Base-by-base conservation (phyloP, 35 echinoderm and acorn worm genomes). In the Lytechinus variegatus region DNA sequence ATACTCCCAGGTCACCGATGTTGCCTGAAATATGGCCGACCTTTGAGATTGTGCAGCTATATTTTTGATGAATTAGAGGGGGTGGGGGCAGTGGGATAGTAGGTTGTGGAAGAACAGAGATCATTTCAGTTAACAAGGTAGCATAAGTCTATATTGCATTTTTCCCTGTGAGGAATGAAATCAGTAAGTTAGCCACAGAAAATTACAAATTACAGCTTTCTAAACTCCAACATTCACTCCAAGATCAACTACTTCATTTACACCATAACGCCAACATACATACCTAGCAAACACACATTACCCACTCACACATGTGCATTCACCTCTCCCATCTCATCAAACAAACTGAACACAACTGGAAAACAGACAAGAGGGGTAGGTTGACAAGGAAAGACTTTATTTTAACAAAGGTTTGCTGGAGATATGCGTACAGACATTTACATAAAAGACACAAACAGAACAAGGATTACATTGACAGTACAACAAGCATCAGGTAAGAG, bases 311-410 rank as follows among this genome's bases (percentile, higher is more conserved):
- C 66, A 79, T 44, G 33, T 44, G 33, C 66, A 7, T 24, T 24
- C 19, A 79, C n/a, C 19, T 24, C 19, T 16, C 12, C 66, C 66
- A n/a, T 79, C 66, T 24, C 66, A 79, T 24, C 66, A 79, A 8
- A 79, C 66, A n/a, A 19, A 79, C 19, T 24, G 8, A 79, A 79
- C 66, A 24, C 19, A 16, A 79, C n/a, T 79, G n/a, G 19, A 79
- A 79, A 16, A 79, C 19, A 24, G n/a, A 79, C 66, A 79, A 79
- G 66, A 79, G 66, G 66, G 66, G 19, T 24, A 24, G 66, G 66
- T 79, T 79, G 66, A 79, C 66, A 79, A 79, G 66, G 66, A 79
- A 79, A 79, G 66, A 24, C n/a, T 79, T 79, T 79, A 79, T 79
- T 79, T 79, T 58, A 79, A 24, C 66, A 79, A n/a, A 79, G 66